Evolutionary conservation across 2,888 invertebrate genomes (phyloP).

Genomic region (Amphipyra berbera): DNA sequence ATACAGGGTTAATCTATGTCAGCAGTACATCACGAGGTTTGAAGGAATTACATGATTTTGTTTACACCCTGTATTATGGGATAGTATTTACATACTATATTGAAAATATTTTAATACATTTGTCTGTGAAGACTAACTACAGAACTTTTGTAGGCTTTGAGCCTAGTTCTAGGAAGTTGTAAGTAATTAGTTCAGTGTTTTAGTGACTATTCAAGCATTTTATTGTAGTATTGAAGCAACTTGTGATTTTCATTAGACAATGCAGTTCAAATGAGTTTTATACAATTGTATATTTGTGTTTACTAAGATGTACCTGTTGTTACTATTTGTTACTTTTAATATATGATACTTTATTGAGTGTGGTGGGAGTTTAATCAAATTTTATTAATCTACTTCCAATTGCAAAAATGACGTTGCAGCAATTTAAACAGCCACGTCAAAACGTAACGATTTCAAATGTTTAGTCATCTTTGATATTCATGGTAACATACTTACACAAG

Average conservation of each 20-base stretch:
- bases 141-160: constrained; percentile 16
- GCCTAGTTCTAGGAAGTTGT: constrained; percentile 52
- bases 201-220: constrained; percentile 41
- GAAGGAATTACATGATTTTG: too few species aligned
- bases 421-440: too few species aligned
- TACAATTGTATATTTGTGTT: constrained; percentile 65
- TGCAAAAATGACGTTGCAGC: too few species aligned
- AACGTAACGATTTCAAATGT: too few species aligned
- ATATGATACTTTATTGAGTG: constrained; percentile 72
- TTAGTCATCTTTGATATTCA: not conserved
- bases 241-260: constrained; percentile 50
- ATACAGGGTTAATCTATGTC: too few species aligned
- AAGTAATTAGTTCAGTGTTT: constrained; percentile 63
- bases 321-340: constrained; percentile 67
- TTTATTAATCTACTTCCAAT: too few species aligned
- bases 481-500: too few species aligned
- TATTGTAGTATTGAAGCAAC: constrained; percentile 50
- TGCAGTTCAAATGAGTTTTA: constrained; percentile 62
- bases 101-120: constrained; percentile 28
- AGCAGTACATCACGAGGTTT: too few species aligned
- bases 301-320: constrained; percentile 63
- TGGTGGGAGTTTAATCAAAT: constrained; percentile 28
- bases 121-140: constrained; percentile 39
- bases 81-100: constrained; percentile 1
- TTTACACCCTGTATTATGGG: too few species aligned